These are phyloP conservation scores for Fulica atra DNA, from an alignment of 2,113 vertebrate genomes.

Conservation along the genomic window DNA sequence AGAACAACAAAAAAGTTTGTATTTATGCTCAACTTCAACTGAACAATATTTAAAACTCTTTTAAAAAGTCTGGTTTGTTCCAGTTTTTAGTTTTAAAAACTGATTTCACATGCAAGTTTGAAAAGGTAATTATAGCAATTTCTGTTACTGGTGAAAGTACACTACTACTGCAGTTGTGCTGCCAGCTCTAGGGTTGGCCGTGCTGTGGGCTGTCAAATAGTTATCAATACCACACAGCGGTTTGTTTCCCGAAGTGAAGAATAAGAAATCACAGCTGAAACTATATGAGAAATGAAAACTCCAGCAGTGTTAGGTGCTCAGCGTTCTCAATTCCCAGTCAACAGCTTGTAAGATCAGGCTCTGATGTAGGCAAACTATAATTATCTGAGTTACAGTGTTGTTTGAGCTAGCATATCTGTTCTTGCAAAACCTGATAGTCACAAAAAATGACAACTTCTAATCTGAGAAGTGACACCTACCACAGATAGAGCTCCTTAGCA, in stretches of 20 bases:
- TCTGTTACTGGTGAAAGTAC: not conserved
- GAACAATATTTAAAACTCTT: not conserved
- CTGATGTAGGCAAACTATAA: slow-evolving; percentile 4
- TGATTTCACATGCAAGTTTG: not conserved
- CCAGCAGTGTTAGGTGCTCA: not conserved
- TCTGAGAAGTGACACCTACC: slow-evolving; percentile 30
- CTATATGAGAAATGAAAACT: slow-evolving; percentile 7
- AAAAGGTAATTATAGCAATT: not conserved
- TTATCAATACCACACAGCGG: not conserved
- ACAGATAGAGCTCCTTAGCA: not conserved
- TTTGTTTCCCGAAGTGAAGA: not conserved
- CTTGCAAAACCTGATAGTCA: not conserved
- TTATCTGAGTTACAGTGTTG: not conserved
- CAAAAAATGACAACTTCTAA: not conserved
- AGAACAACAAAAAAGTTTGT: not conserved
- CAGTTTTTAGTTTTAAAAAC: not conserved
- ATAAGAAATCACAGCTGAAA: slow-evolving; percentile 25
- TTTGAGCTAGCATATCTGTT: not conserved
- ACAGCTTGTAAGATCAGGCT: not conserved
- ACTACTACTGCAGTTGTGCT: not conserved
- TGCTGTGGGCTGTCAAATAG: not conserved
- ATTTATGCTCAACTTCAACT: not conserved
- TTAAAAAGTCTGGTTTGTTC: not conserved
- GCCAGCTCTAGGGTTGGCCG: not conserved
- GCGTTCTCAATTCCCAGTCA: not conserved